Percentiles rank a stretch among this genome's conserved stretches.
phyloP scores from a whole-genome alignment of 2,888 invertebrate genomes.

The Lysandra bellargus region DNA sequence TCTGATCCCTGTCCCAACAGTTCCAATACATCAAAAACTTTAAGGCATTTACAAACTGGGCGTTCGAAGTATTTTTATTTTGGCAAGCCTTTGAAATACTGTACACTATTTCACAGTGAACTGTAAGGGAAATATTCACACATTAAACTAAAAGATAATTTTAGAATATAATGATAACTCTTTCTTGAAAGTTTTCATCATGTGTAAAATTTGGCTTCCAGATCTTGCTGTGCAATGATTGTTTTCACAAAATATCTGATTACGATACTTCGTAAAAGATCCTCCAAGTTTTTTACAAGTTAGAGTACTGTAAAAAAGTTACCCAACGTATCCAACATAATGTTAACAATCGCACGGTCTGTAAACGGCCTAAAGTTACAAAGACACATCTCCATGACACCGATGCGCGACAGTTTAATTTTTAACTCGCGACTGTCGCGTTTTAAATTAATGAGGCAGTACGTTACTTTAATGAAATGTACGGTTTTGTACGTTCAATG shows the following conservation, averaged over 20 bases:
- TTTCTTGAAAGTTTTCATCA: too few species aligned
- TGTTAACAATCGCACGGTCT: background rate
- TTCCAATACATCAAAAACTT: constrained; percentile 41
- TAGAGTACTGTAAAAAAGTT: too few species aligned
- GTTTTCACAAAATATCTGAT: too few species aligned
- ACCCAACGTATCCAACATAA: too few species aligned
- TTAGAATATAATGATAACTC: too few species aligned
- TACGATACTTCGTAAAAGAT: background rate
- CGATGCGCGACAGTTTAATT: constrained; percentile 45
- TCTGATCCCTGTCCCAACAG: constrained; percentile 41
- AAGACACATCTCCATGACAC: constrained; percentile 45
- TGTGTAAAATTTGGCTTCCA: too few species aligned
- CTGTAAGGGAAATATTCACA: too few species aligned
- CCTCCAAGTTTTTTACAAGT: too few species aligned
- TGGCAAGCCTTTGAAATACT: background rate
- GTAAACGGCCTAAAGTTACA: constrained; percentile 34
- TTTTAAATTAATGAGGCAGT: constrained; percentile 46
- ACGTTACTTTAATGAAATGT: constrained; percentile 49
- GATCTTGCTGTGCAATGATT: too few species aligned
- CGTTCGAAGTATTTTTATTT: constrained; percentile 24
- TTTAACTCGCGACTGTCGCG: constrained; percentile 47
- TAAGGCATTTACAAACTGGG: constrained; percentile 34
- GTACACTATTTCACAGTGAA: too few species aligned
- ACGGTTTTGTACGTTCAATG: constrained; percentile 45
- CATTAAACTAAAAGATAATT: too few species aligned